These are phyloP conservation scores for Ptyas mucosa DNA, from an alignment of 2,113 vertebrate genomes.

Conservation along the genomic window DNA sequence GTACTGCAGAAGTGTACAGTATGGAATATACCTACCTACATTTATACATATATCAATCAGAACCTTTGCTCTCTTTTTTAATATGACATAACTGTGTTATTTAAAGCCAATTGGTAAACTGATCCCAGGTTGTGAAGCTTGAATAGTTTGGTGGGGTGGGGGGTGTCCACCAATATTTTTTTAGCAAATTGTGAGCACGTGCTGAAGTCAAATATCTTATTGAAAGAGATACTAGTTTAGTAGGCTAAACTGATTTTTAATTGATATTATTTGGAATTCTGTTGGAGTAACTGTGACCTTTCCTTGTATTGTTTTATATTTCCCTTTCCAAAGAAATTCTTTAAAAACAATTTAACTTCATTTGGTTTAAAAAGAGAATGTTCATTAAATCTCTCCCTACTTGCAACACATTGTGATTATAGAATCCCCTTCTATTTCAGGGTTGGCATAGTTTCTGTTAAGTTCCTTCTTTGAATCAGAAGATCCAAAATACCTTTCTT, in stretches of 20 bases:
- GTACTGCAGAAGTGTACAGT: not conserved
- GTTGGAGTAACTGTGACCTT: not conserved
- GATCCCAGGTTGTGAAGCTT: not conserved
- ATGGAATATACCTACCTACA: not conserved
- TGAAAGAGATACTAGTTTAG: not conserved
- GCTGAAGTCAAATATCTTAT: not conserved
- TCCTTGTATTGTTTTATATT: not conserved
- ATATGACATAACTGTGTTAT: not conserved
- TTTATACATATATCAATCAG: not conserved
- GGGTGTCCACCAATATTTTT: not conserved
- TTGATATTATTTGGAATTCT: not conserved
- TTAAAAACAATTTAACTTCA: not conserved
- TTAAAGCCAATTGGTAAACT: not conserved
- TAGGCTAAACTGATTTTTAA: not conserved
- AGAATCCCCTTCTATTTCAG: not conserved
- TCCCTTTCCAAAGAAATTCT: not conserved
- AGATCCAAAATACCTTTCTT: not conserved
- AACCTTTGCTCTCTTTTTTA: not conserved
- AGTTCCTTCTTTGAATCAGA: not conserved
- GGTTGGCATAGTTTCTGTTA: not conserved
- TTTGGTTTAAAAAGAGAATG: not conserved
- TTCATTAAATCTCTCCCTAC: not conserved
- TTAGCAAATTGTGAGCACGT: not conserved
- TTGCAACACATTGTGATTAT: not conserved
- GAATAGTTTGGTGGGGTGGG: not conserved